Evolutionary conservation across 2,797 vertebrate species (phyloP).

Genomic region (Tamandua tetradactyla): DNA sequence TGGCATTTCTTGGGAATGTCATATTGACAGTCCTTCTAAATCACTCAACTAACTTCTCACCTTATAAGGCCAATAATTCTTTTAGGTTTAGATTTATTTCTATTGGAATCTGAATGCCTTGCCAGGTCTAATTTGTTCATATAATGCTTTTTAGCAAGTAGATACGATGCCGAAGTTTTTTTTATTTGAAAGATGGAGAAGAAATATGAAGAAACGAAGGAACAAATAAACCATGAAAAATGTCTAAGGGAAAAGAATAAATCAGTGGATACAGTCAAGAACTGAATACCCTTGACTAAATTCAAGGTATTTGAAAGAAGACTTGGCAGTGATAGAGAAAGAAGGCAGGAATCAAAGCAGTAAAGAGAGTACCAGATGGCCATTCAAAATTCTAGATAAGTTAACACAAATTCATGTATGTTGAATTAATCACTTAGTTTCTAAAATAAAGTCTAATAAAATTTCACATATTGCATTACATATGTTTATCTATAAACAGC

Average conservation of each 20-base stretch:
- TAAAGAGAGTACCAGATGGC: neutral
- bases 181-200: neutral
- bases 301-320: neutral
- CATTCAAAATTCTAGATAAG: neutral
- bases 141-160: neutral
- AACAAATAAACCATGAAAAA: neutral
- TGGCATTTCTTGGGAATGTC: neutral
- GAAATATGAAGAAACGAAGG: neutral
- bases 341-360: neutral
- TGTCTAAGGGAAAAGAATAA: neutral
- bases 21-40: neutral
- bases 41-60: neutral
- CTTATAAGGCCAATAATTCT: neutral
- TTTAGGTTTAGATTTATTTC: conserved; percentile 5
- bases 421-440: conserved; percentile 32
- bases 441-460: conserved; percentile 42
- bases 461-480: neutral
- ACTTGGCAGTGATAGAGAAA: neutral
- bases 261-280: neutral
- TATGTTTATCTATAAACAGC: neutral
- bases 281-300: neutral
- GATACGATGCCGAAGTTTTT: neutral
- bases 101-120: neutral
- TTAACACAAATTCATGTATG: neutral
- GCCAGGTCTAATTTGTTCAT: conserved; percentile 6